Base-by-base conservation (phyloP, 2,888 invertebrate species). In the Acleris cristana region DNA sequence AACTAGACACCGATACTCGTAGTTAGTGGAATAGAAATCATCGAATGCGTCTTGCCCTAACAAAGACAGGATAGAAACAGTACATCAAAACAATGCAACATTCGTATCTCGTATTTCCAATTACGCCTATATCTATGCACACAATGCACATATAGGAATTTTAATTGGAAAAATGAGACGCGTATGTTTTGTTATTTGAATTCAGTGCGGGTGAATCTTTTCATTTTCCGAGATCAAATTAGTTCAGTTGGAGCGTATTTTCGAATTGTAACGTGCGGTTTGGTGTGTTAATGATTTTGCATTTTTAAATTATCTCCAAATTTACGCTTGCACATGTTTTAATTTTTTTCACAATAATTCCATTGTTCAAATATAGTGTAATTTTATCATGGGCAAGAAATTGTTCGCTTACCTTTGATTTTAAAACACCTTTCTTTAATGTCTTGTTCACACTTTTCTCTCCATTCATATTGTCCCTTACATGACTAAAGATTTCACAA, bases 71-170 rank as follows among this genome's bases (percentile, higher is more conserved):
- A 73, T 83, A 86, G 85, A 82, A 82, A 81, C 77, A 77, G 73
- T 77, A 80, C 76, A 84, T 82, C 83, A 82, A 76, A 85, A 84
- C 84, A 81, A 75, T 75, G 77, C 74, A 77, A 78, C 80, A 84
- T 80, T 84, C 76, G 74, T 79, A 76, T 80, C 86, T 91, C 88
- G 83, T 85, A 89, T 91, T 89, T 86, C 91, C 85, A 89, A 89
- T 92, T 90, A 90, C 89, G 86, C 88, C 89, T 87, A 83, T 86
- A 84, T 82, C 81, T 85, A 84, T 85, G 87, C 86, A 84, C 82
- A 86, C 83, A 88, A 90, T 88, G 90, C 89, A 83, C 83, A 91
- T 90, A 83, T 83, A 87, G 84, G 90, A 87, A 92, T 92, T 92
- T 67, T 67, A 67, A 67, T 67, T 67, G 67, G 67, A 67, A 67